Conservation (phyloP, 2,888 invertebrate genomes). For the Folsomia manolachei region DNA sequence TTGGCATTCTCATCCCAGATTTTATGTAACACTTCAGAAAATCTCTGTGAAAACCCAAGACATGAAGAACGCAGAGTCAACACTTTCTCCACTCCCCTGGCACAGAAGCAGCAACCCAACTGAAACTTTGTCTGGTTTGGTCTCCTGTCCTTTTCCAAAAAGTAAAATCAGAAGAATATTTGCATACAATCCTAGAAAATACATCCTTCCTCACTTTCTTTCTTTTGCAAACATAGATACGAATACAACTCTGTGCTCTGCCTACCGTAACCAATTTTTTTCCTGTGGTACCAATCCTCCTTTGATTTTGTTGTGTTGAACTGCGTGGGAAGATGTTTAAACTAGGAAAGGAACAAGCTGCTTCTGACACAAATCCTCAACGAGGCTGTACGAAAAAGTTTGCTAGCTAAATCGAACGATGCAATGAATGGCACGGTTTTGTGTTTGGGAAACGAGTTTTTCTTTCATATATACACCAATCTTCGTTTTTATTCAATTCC, state of each 20-base stretch:
- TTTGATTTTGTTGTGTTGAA: neutral
- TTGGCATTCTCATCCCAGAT: too few species aligned
- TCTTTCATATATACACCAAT: neutral
- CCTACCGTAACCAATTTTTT: neutral
- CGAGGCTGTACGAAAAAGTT: neutral
- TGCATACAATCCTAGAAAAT: neutral
- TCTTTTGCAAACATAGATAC: too few species aligned
- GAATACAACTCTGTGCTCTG: neutral
- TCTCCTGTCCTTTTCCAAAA: too few species aligned
- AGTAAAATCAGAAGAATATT: too few species aligned
- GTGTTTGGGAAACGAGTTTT: neutral
- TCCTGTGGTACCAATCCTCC: neutral
- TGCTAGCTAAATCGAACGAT: neutral
- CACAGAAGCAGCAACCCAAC: too few species aligned
- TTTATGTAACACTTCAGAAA: conserved; percentile 3
- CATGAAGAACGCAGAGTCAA: neutral
- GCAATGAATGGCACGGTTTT: neutral
- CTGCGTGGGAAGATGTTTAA: neutral
- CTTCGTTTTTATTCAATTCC: neutral
- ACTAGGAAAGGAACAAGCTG: too few species aligned
- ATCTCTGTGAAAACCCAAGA: too few species aligned
- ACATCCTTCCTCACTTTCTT: neutral
- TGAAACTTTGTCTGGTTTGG: too few species aligned
- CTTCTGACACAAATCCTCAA: neutral
- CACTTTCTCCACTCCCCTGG: neutral